phyloP scores from a whole-genome alignment of 1,140 invertebrate species.

The Ceratina australensis region DNA sequence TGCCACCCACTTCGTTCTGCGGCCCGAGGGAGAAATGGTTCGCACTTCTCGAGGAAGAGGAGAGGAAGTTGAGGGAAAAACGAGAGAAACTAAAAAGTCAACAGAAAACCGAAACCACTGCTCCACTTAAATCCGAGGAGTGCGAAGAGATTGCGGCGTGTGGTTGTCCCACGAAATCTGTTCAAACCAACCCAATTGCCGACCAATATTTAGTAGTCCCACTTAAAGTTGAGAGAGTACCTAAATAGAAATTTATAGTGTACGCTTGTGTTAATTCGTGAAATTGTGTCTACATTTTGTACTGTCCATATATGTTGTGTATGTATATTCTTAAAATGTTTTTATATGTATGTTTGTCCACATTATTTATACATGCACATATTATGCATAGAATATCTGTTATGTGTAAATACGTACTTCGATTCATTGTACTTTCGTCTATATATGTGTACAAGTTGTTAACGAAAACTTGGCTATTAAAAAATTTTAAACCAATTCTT shows the following conservation, averaged over 20 bases:
- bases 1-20: constrained; percentile 42
- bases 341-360: too few relatives aligned
- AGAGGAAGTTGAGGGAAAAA: not conserved
- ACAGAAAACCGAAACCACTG: accelerated
- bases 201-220: not conserved
- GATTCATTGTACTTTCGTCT: too few relatives aligned
- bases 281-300: too few relatives aligned
- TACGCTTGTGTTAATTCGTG: too few relatives aligned
- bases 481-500: too few relatives aligned
- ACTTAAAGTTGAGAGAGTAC: not conserved
- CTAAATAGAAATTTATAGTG: not conserved
- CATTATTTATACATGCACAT: too few relatives aligned
- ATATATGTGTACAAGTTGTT: too few relatives aligned
- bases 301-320: too few relatives aligned
- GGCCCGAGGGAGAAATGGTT: constrained; percentile 27
- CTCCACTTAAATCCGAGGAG: not conserved
- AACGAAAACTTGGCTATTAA: too few relatives aligned
- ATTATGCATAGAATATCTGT: too few relatives aligned
- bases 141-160: not conserved
- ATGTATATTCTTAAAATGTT: too few relatives aligned
- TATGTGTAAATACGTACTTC: too few relatives aligned
- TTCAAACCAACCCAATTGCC: not conserved
- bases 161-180: not conserved
- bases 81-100: not conserved
- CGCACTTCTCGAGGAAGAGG: not conserved